Conservation (phyloP, 2,888 invertebrate genomes). For the Parochlus steinenii region DNA sequence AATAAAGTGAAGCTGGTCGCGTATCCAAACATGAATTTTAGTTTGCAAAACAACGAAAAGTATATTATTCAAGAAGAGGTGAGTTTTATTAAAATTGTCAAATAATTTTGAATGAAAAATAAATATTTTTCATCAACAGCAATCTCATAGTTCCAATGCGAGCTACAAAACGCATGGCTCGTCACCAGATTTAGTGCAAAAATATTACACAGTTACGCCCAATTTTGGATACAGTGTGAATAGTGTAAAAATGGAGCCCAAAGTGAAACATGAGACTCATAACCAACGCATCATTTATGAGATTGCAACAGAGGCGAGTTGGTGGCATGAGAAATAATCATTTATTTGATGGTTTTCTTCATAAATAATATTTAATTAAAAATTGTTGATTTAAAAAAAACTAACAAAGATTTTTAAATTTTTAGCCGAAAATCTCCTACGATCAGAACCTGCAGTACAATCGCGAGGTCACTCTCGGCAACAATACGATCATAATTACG, state of each 20-base stretch:
- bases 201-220: background rate
- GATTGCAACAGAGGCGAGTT: conserved; percentile 8
- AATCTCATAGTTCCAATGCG: background rate
- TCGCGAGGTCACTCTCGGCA: conserved; percentile 5
- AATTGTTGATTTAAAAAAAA: background rate
- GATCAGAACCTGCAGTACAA: conserved; percentile 5
- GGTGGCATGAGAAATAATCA: too few species aligned
- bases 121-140: background rate
- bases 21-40: conserved; percentile 3
- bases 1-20: conserved; percentile 8
- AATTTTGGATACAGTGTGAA: too few species aligned
- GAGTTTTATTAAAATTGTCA: background rate
- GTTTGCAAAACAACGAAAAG: conserved; percentile 10
- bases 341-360: too few species aligned
- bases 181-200: background rate
- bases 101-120: background rate
- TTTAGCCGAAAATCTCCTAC: conserved; percentile 7
- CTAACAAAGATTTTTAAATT: background rate
- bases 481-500: conserved; percentile 11
- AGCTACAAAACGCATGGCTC: background rate
- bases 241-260: too few species aligned
- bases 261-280: too few species aligned
- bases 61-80: conserved; percentile 12
- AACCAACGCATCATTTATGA: conserved; percentile 12
- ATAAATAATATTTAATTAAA: background rate